Base-by-base conservation (phyloP, 2,797 vertebrate genomes). In the Psittacula echo region DNA sequence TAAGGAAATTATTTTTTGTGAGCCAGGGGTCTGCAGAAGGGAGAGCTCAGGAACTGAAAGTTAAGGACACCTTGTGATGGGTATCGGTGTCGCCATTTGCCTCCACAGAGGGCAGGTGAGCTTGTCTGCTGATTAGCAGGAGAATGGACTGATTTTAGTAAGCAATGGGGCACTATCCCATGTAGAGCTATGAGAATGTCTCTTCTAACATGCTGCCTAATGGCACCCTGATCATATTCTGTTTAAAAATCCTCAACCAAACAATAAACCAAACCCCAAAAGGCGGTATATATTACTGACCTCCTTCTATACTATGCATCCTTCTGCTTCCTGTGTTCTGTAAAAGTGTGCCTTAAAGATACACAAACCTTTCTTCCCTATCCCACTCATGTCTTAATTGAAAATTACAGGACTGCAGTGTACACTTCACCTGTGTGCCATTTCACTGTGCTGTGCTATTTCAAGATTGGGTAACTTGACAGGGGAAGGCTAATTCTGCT, bases 111-210 rank as follows among this genome's bases (percentile, higher is more conserved):
- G 5, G 20, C 10, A 65, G 20, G 4, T 56, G 56, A 68, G 32
- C 15, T 67, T 79, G 10, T 20, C 32, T 71, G 76, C 51, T 61
- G 34, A 10, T 78, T 80, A 13, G 10, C 11, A 13, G 60, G 56
- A 53, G 30, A 66, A 22, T 7, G 29, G 45, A 50, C 23, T 0
- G 7, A 13, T 68, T 78, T 77, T 51, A 58, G 15, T 67, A 45
- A 84, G 50, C 24, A 65, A 19, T 0, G 1, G 30, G 23, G 29
- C 56, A 29, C 42, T 62, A 41, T 9, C 5, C 3, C 0, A 0
- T 30, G 34, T 50, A 41, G 32, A 79, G 10, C 50, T 89, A 34
- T 70, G 22, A 30, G 60, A 51, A 37, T 30, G 13, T 12, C 7
- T 20, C 13, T 29, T 73, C 22, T 71, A 50, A 51, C 9, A 8